phyloP scores from a whole-genome alignment of 2,797 vertebrate species.

The Erethizon dorsatum region DNA sequence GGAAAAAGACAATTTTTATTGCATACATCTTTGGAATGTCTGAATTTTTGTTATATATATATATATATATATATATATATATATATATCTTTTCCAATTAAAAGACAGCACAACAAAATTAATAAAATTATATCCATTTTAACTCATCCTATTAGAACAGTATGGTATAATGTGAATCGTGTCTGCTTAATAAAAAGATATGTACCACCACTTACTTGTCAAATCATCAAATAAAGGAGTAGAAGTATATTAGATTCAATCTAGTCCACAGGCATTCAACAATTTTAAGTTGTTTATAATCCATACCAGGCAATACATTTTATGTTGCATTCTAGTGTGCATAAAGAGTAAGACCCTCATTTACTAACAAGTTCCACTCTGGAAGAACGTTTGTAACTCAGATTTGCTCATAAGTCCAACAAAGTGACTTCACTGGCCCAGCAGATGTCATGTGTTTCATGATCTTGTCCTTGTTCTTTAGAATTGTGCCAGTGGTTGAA shows the following conservation, averaged over 20 bases:
- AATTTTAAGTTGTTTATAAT: neutral
- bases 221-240: conserved; percentile 37
- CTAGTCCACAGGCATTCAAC: neutral
- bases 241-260: neutral
- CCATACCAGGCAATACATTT: neutral
- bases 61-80: neutral
- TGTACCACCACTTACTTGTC: neutral
- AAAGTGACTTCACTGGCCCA: neutral
- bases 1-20: conserved; percentile 11
- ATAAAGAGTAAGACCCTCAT: neutral
- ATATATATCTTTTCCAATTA: conserved; percentile 30
- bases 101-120: conserved; percentile 45
- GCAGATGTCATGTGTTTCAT: neutral
- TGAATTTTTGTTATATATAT: conserved; percentile 1
- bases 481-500: neutral
- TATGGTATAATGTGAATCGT: neutral
- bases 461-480: neutral
- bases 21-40: neutral
- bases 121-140: conserved; percentile 54
- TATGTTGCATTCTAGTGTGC: neutral
- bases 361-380: neutral
- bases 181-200: neutral
- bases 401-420: neutral
- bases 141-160: neutral
- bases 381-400: neutral